Conservation (phyloP, 2,113 vertebrate species). For the Ranitomeya variabilis region DNA sequence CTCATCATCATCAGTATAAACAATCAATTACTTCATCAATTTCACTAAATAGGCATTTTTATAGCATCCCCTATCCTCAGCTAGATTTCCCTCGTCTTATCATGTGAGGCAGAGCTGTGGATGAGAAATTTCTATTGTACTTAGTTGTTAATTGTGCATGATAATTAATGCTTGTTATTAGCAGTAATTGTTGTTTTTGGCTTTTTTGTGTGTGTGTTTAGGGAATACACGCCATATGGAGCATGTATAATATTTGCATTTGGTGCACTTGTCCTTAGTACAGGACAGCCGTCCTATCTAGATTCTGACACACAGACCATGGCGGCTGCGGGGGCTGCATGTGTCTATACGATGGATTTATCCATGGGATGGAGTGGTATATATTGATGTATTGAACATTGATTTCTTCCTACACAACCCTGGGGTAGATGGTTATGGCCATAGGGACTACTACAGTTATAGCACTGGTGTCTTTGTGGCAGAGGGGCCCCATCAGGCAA, state of each 20-base stretch:
- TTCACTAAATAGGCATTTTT: conserved; percentile 44
- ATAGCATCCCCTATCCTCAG: neutral
- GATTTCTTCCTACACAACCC: neutral
- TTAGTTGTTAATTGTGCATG: neutral
- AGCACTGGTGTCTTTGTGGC: neutral
- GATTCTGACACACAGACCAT: neutral
- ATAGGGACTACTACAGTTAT: neutral
- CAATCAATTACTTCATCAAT: conserved; percentile 42
- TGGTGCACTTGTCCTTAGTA: neutral
- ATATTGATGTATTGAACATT: neutral
- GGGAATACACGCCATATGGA: neutral
- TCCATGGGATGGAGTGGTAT: neutral
- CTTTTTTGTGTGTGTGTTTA: neutral
- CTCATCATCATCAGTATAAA: conserved; percentile 37
- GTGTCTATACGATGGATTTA: neutral
- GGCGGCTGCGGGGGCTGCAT: neutral
- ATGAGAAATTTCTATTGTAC: neutral
- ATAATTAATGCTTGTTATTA: neutral
- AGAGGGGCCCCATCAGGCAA: no score
- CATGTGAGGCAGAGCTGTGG: neutral
- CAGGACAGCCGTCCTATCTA: neutral
- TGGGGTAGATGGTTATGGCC: neutral
- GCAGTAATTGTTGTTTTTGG: neutral
- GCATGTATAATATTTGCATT: neutral
- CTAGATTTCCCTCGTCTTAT: neutral